phyloP scores from a whole-genome alignment of 1,140 invertebrate genomes.

The Colletes latitarsis region DNA sequence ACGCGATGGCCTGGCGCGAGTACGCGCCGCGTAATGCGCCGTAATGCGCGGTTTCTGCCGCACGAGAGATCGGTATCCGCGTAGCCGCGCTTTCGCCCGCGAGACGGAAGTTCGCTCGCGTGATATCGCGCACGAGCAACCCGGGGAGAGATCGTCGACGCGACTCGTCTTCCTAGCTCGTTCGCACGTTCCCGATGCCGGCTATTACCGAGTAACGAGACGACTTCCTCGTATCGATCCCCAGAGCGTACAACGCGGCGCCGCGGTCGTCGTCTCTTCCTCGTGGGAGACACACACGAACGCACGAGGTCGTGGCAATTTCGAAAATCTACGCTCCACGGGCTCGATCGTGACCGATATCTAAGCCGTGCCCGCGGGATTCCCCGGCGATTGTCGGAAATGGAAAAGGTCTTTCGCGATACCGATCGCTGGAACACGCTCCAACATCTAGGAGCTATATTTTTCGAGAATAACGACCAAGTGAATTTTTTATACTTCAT shows the following conservation, averaged over 20 bases:
- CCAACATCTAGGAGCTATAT: too few species aligned
- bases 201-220: slow-evolving; percentile 30
- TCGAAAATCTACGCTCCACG: background rate
- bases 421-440: too few species aligned
- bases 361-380: too few species aligned
- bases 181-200: slow-evolving; percentile 15
- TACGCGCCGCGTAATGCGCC: slow-evolving; percentile 26
- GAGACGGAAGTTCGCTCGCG: slow-evolving; percentile 12
- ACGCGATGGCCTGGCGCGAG: background rate
- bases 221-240: slow-evolving; percentile 16
- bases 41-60: slow-evolving; percentile 25
- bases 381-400: too few species aligned
- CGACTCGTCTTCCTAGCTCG: slow-evolving; percentile 20
- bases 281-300: background rate
- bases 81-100: background rate
- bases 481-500: too few species aligned
- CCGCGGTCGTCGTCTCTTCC: background rate
- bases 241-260: too few species aligned
- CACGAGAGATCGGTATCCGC: slow-evolving; percentile 1
- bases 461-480: too few species aligned
- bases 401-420: too few species aligned
- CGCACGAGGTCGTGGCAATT: background rate
- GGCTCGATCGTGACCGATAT: background rate
- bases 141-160: background rate
- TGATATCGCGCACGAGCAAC: background rate